Evolutionary conservation across 2,113 vertebrate species (phyloP), one percentile per base, ranked within the genome.

Genomic region (Pseudonaja textilis): DNA sequence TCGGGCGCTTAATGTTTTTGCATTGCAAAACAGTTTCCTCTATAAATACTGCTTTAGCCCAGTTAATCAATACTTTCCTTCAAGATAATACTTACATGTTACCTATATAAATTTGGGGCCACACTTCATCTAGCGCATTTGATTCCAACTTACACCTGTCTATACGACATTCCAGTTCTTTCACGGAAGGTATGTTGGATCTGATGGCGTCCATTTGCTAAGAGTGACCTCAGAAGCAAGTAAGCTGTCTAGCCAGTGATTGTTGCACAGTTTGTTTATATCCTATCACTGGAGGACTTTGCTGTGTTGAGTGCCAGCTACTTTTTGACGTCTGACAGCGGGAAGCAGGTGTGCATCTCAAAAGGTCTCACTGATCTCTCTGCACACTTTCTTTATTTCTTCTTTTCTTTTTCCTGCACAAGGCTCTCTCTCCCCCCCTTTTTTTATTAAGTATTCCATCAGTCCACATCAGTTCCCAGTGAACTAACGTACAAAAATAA

Each of bases 111-210:
- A 98, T 96, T 93, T 98, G 97, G 74, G 98, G 97, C 98, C 97
- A 97, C 87, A 98, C 98, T 96, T 98, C 98, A 50, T 98, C 98
- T 85, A 98, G 90, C 69, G 98, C 98, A 89, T 96, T 97, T 42
- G 98, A 96, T 92, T 97, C 96, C 64, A 98, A 92, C 91, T 97
- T 97, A 94, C 98, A 98, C n/a, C 97, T 97, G 95, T 98, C 98
- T 97, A 97, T 94, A 96, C 98, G 94, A 93, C 91, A 98, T 96
- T 98, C 96, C 95, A 97, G 96, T 89, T 98, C 98, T 95, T 96
- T 98, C 93, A 98, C 96, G 85, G 97, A 96, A 29, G 97, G 94
- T 55, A 16, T 0, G 23, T 81, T 45, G 18, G 92, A 52, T 55
- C 74, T 92, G 25, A 3, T 57, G 85, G 88, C 56, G 0, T 39